These are phyloP conservation scores for Grapholita molesta DNA, from an alignment of 1,140 invertebrate genomes.

Conservation along the genomic window DNA sequence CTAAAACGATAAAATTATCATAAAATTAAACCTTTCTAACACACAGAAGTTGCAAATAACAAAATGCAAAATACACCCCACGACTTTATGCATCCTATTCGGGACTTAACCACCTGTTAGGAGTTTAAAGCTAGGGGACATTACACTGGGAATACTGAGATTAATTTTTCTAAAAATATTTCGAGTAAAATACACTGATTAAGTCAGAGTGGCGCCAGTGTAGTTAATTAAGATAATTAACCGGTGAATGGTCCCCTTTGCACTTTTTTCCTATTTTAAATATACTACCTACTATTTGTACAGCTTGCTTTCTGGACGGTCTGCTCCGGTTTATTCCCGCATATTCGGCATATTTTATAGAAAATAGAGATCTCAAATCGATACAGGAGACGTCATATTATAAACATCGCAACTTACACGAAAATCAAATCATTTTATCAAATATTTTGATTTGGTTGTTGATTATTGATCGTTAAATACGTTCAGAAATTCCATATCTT, in stretches of 20 bases:
- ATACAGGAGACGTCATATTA: not conserved
- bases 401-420: too few species aligned
- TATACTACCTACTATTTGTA: not conserved
- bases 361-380: not conserved
- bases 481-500: too few species aligned
- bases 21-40: not conserved
- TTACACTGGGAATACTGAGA: not conserved
- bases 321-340: not conserved
- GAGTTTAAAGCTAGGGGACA: not conserved
- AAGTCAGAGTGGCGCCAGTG: not conserved
- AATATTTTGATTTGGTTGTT: too few species aligned
- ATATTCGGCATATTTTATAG: slow-evolving; percentile 7
- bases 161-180: not conserved
- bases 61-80: slow-evolving; percentile 8
- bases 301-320: not conserved
- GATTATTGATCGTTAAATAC: too few species aligned
- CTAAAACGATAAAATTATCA: too few species aligned
- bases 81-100: not conserved
- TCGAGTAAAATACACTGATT: not conserved
- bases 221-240: not conserved
- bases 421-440: too few species aligned
- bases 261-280: slow-evolving; percentile 5
- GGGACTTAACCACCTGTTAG: slow-evolving; percentile 9
- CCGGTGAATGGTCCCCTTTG: not conserved
- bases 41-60: not conserved